Base-by-base conservation (phyloP, 2,797 vertebrate genomes). In the Peromyscus eremicus region DNA sequence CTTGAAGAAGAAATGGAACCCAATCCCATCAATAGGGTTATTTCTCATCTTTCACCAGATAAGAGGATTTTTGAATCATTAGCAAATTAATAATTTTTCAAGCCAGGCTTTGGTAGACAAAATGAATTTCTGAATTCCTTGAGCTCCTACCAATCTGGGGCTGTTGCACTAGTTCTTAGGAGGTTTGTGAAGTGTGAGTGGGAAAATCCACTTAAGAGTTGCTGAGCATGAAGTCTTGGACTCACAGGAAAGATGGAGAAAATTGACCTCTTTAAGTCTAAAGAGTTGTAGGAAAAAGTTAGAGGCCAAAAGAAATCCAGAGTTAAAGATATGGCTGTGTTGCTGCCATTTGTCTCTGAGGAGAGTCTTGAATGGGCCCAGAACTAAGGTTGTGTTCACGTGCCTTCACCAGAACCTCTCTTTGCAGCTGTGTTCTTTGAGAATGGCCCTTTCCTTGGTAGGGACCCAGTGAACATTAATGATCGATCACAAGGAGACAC, bases 21-120 rank as follows among this genome's bases (percentile, higher is more conserved):
- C 34, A 82, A 82, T n/a, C 19, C 11, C 27, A 94, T 64, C 13
- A 81, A 77, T 55, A n/a, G 68, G 40, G 43, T 70, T 52, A 95
- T 94, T 94, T 92, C 73, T 97, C 64, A 93, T 82, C 49, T 94
- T 90, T 43, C 62, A 84, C 55, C 77, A 94, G 62, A 14, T 92
- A 76, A 94, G 64, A 75, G 10, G n/a, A n/a, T 95, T 96, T 89
- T 93, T 89, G 12, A 94, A 46, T 92, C 85, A 92, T 37, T 88
- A 89, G 81, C 34, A 94, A 96, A 52, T 84, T 83, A 89, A 86
- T 43, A 60, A 79, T 75, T n/a, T 46, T 86, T 57, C 64, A 96
- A 95, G 80, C 32, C 81, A 92, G 64, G 70, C n/a, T 92, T 92
- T 52, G 37, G 68, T 79, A 80, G 2, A 23, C 66, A 57, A 93